Percentiles rank a stretch among this genome's conserved stretches.
Conservation (phyloP, 2,113 vertebrate species). For the Dolichallabes microphthalmus region DNA sequence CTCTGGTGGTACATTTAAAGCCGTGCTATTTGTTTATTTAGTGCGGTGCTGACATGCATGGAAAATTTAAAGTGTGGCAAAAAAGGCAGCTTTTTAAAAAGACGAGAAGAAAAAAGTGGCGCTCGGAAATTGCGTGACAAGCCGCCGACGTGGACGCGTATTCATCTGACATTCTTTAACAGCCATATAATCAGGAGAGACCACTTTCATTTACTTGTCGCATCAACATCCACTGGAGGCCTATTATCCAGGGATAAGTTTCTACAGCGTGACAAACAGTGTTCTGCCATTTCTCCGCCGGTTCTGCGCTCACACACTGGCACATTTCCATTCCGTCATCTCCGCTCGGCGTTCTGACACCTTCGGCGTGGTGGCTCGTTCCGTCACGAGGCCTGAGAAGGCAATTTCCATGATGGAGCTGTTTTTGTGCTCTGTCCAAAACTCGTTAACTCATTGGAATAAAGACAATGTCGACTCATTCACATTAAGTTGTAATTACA, state of each 20-base stretch:
- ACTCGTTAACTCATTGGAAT: conserved; percentile 75
- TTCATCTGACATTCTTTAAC: conserved; percentile 17
- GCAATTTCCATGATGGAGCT: conserved; percentile 67
- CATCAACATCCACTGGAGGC: conserved; percentile 6
- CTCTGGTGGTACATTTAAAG: conserved; percentile 19
- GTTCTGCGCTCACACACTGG: conserved; percentile 2
- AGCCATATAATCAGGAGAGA: conserved; percentile 25
- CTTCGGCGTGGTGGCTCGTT: conserved; percentile 70
- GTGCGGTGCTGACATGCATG: neutral
- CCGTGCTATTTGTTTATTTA: conserved; percentile 10
- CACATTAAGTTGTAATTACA: conserved; percentile 72
- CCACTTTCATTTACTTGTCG: conserved; percentile 21
- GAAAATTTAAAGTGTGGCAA: neutral
- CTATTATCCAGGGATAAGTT: conserved; percentile 16
- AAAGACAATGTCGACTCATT: conserved; percentile 70
- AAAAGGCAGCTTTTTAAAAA: conserved; percentile 8
- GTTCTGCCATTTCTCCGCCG: conserved; percentile 22
- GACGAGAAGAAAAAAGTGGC: neutral
- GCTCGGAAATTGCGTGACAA: neutral
- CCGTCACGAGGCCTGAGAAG: conserved; percentile 62
- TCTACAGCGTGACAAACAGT: conserved; percentile 26
- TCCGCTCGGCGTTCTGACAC: conserved; percentile 58
- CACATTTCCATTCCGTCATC: conserved; percentile 65
- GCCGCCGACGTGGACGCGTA: neutral
- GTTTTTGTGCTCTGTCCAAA: conserved; percentile 58